Base-by-base conservation (phyloP, 2,888 invertebrate genomes). In the Rapana venosa region DNA sequence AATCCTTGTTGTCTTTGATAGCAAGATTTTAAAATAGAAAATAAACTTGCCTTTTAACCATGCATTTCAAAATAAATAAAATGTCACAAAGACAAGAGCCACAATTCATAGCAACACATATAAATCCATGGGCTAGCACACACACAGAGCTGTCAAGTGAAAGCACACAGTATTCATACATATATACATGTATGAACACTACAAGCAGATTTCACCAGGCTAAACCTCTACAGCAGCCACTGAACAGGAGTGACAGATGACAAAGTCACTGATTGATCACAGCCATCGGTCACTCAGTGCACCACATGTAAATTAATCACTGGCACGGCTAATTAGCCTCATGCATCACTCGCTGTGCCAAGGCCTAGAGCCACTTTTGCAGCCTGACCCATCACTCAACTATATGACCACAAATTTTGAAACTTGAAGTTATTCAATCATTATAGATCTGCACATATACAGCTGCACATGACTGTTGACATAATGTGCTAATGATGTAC, bases 211-310 rank as follows among this genome's bases (percentile, higher is more conserved):
- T 30, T 74, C 74, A 74, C 74, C 74, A 22, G 35, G 20, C 79
- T 35, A 79, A 79, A 35, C 20, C 47, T 26, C 22, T 36, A 30
- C 8, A 17, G 20, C 30, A 36, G 47, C 36, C 81, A 17, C 20
- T 83, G 81, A 83, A 47, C 81, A 13, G 26, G 11, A 22, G 47
- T 83, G 81, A 83, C 81, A 83, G 36, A 83, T 47, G 81, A 83
- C 81, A 83, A 36, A 36, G 5, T 26, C 47, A 36, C 81, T 83
- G 81, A 83, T 83, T 83, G 81, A 83, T 83, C 81, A 83, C 26
- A 6, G 20, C 26, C 2, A 4, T 83, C 26, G 47, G 81, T 83
- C 47, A 83, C 22, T 0, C 47, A 47, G 81, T 83, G 47, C 81
- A 83, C 30, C 11, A 36, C 81, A 36, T 36, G 22, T 83, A 83